These are phyloP conservation scores for Fragum sueziense DNA, from an alignment of 2,888 invertebrate species.

Conservation along the genomic window DNA sequence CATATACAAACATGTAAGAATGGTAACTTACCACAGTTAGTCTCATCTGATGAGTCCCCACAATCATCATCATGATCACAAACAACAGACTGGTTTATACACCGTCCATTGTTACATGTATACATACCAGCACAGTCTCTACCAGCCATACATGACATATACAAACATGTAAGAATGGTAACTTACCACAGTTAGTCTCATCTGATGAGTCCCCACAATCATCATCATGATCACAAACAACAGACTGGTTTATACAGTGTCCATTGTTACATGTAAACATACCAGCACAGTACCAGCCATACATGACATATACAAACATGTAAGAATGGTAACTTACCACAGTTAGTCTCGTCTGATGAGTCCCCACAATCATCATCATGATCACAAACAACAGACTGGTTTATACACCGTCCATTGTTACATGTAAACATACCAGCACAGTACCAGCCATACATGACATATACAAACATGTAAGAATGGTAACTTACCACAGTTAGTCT, in stretches of 20 bases:
- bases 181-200: slow-evolving; percentile 65
- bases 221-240: slow-evolving; percentile 71
- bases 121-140: too few species aligned
- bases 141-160: too few species aligned
- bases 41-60: too few species aligned
- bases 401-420: slow-evolving; percentile 82
- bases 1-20: too few species aligned
- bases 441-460: too few species aligned
- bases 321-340: slow-evolving; percentile 35
- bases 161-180: neutral
- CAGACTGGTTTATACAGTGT: slow-evolving; percentile 64
- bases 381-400: slow-evolving; percentile 65
- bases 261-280: slow-evolving; percentile 86
- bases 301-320: too few species aligned
- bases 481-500: too few species aligned
- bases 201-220: slow-evolving; percentile 78
- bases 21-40: too few species aligned
- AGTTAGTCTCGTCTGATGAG: slow-evolving; percentile 72
- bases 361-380: slow-evolving; percentile 74
- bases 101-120: too few species aligned
- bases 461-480: too few species aligned
- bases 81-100: too few species aligned
- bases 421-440: slow-evolving; percentile 85
- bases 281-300: slow-evolving; percentile 66
- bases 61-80: too few species aligned